Base-by-base conservation (phyloP, 1,140 invertebrate species). In the Drosophila cardini region DNA sequence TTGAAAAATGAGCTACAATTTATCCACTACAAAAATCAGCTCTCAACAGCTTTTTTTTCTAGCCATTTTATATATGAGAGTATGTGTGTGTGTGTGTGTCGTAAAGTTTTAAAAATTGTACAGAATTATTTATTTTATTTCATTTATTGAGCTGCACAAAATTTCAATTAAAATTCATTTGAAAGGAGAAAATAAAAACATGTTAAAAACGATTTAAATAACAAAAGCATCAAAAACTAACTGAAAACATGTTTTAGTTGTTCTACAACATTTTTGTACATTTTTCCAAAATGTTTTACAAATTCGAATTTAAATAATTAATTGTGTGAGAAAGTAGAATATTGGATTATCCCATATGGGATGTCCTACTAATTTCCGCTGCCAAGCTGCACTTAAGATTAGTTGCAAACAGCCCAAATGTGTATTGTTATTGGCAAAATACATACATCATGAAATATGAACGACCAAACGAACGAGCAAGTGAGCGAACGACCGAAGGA, bases 391-490 rank as follows among this genome's bases (percentile, higher is more conserved):
- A 13, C 26, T 61, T 62, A 26, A 61, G 46, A 53, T 34, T 42
- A n/a, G 4, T 18, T 42, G 26, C 16, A 43, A 15, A 15, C 46
- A 50, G 15, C 6, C 18, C 8, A 21, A 45, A 43, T 36, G 30
- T 48, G 32, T 45, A 65, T 45, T 26, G 61, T 79, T 83, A 80
- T 78, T 82, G 65, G 73, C 72, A 72, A 83, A 70, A 73, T 26
- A 26, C 21, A 76, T 63, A 79, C 76, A 71, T 87, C 83, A 86
- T 86, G 73, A 86, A 86, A 87, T 86, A 86, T 86, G 79, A 86
- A 86, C 75, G 78, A 26, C 21, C 5, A 5, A 26, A 26, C 21
- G 21, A 26, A 2, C 21, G 2, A 26, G n/a, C n/a, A n/a, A n/a
- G n/a, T n/a, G n/a, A n/a, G n/a, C n/a, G 21, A 26, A 26, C 21